Percentiles rank a stretch among this genome's conserved stretches.
Conservation (phyloP, 2,888 invertebrate species). For the Pharmacophagus antenor region DNA sequence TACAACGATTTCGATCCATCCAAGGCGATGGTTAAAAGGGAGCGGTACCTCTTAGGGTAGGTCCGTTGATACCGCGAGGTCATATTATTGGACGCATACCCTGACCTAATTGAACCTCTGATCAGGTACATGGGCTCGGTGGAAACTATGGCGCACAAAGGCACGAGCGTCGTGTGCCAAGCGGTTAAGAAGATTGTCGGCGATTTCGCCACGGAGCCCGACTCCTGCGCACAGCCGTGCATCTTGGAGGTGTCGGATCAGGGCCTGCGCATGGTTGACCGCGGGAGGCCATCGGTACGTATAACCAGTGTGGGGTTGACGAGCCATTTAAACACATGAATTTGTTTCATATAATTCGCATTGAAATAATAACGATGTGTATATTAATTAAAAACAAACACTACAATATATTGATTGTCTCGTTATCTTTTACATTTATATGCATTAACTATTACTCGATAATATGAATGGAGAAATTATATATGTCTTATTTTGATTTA, state of each 20-base stretch:
- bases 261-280: slow-evolving; percentile 96
- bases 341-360: too few relatives aligned
- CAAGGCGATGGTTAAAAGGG: slow-evolving; percentile 90
- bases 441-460: too few relatives aligned
- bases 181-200: slow-evolving; percentile 93
- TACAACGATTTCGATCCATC: slow-evolving; percentile 97
- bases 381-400: too few relatives aligned
- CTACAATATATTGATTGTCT: too few relatives aligned
- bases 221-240: slow-evolving; percentile 89
- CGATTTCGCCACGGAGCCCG: slow-evolving; percentile 84
- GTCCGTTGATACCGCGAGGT: slow-evolving; percentile 31
- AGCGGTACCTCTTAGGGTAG: slow-evolving; percentile 90
- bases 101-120: slow-evolving; percentile 25
- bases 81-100: neutral
- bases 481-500: too few relatives aligned
- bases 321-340: neutral
- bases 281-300: slow-evolving; percentile 86
- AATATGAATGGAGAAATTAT: too few relatives aligned
- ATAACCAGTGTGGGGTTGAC: neutral
- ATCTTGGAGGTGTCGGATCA: slow-evolving; percentile 97
- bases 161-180: slow-evolving; percentile 96
- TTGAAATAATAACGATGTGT: too few relatives aligned
- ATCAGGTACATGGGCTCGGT: slow-evolving; percentile 94
- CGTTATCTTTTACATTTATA: too few relatives aligned
- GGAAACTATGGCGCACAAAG: slow-evolving; percentile 97